Base-by-base conservation (phyloP, 2,888 invertebrate species). In the Augiades crinisus region DNA sequence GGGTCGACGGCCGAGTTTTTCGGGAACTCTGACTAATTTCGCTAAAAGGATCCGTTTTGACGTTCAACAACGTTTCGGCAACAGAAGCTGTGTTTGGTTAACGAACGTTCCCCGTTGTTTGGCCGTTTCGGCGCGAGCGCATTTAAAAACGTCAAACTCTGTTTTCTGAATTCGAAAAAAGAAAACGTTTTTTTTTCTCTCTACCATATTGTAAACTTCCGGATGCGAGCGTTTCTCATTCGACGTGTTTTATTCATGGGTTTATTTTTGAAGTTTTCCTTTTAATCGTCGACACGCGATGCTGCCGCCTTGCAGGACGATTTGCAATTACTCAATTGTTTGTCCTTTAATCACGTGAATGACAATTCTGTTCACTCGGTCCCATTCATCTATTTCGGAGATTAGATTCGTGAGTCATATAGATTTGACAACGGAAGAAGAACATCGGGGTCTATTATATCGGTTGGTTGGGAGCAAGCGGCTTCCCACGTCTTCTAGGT, bases 11-110 rank as follows among this genome's bases (percentile, higher is more conserved):
- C 83, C 86, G 75, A 66, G 67, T 74, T 84, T 86, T 88, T 87
- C 84, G 85, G 87, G 88, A 88, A 81, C 72, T 78, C 82, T 89
- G 87, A 87, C 84, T 88, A 87, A 88, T 87, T 82, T 78, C 60
- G 67, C 70, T 70, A 74, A 81, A 83, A 76, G 78, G 78, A 79
- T 77, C 67, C 71, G 68, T 73, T 76, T 72, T 66, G 67, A 64
- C 61, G 71, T 70, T 60, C 61, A 45, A 24, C 51, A 45, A 66
- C 64, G 59, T 58, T 64, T 51, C 66, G 64, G 68, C 67, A 68
- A 70, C 74, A 65, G 71, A 67, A 72, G 71, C 73, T 54, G 57
- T 58, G 69, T 62, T 69, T 69, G 67, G 59, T 63, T 67, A 65
- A 55, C 68, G 67, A 68, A 59, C 65, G 66, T 56, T 61, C 60